Evolutionary conservation across 2,113 vertebrate species (phyloP), one percentile per base, ranked within the genome.

Genomic region (Neotragus moschatus): DNA sequence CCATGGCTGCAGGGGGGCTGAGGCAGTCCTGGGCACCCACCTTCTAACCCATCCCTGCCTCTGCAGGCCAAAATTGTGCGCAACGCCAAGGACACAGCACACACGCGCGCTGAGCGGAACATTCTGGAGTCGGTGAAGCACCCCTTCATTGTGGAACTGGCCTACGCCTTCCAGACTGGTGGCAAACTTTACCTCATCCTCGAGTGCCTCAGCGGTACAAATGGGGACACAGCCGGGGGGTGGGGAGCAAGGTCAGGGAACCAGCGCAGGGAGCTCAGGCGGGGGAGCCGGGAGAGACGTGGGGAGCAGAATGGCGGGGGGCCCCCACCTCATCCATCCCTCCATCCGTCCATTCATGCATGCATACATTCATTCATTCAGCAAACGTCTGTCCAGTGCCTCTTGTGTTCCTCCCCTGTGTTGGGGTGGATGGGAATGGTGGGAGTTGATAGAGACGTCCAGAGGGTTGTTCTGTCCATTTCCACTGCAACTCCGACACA

Each of bases 161-260:
- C 99, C 96, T 99, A 99, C 0, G 99, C 99, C 87, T 99, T 99
- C 98, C 99, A 99, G 99, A 99, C 99, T 0, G 99, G 99, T 0
- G 99, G 99, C 92, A 99, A 99, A 96, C 99, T 99, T 97, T 99
- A 99, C 99, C 99, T 99, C 98, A 99, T 99, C 95, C 99, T 99
- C 85, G 99, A 99, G 99, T 99, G 99, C 98, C 99, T 99, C 96
- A 99, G 99, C 17, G 99, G 99, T 99, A 98, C 95, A 98, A 51
- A 73, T 4, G 36, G 0, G 56, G 94, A 49, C 17, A 10, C 33
- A 30, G 77, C 30, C 0, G 0, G 80, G 70, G 16, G 2, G 6
- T 28, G 77, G 75, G n/a, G n/a, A n/a, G 49, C 14, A 6, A 61
- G 61, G 61, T 33, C 79, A 6, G 39, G 43, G 80, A 45, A 28